Base-by-base conservation (phyloP, 2,888 invertebrate species). In the Athalia cordata region DNA sequence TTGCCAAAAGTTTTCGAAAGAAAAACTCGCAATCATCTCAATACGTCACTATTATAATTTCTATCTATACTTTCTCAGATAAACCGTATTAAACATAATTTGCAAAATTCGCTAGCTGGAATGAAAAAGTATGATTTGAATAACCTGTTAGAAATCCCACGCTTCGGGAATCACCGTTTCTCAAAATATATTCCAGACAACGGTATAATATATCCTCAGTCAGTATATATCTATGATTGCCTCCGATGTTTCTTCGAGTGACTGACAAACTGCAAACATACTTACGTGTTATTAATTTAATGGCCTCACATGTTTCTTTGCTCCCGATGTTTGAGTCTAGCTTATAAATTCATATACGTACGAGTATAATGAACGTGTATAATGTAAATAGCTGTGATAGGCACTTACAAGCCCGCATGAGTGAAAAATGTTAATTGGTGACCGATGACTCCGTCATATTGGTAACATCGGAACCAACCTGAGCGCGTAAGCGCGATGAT, bases 381-480 rank as follows among this genome's bases (percentile, higher is more conserved):
- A 7, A 55, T 7, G 55, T 47, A 47, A 45, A 45, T n/a, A 72
- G 72, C 45, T 72, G 62, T n/a, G 15, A 62, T 11, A 72, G 47
- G 47, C 72, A 72, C 75, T 78, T 67, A 75, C 74, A 52, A 75
- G 55, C 74, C 66, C 75, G 59, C 50, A 59, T 75, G 68, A 75
- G 64, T 43, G 49, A 68, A 78, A 83, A 79, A 81, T 65, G 81
- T 83, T 82, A 83, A 86, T 85, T 82, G 81, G 81, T 62, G 75
- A 80, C 64, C 75, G 80, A 84, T 82, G 81, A 83, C 80, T 83
- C 49, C 62, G 57, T 74, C 78, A 57, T 74, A 78, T 78, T 64
- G 13, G 45, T 55, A 65, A n/a, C 61, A 62, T 8, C 62, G 29
- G 29, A 29, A 29, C 29, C 29, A 29, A 29, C 29, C 29, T 29